These are phyloP conservation scores for Setipinna tenuifilis DNA, from an alignment of 2,797 vertebrate species.

Conservation along the genomic window DNA sequence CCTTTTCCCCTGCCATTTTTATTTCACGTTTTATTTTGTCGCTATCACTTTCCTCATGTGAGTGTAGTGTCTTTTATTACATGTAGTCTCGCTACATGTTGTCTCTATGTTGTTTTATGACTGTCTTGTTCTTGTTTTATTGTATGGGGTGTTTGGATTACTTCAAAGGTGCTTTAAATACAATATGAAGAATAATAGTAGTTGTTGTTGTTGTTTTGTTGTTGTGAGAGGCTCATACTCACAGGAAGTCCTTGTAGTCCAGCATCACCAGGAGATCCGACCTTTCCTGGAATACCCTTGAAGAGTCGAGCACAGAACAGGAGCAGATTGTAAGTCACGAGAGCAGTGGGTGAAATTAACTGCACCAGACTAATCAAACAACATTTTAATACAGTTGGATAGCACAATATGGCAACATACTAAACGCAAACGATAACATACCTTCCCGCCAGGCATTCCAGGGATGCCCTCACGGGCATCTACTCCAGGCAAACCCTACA, in stretches of 20 bases:
- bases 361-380: constrained; percentile 23
- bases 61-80: too few species aligned
- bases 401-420: not conserved
- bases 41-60: too few species aligned
- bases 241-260: constrained; percentile 90
- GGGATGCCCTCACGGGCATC: constrained; percentile 92
- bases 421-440: constrained; percentile 53
- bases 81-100: too few species aligned
- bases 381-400: not conserved
- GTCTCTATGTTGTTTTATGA: too few species aligned
- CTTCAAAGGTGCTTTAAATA: too few species aligned
- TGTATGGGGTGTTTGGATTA: too few species aligned
- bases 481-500: constrained; percentile 87
- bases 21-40: too few species aligned
- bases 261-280: constrained; percentile 86
- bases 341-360: constrained; percentile 22
- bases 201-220: not conserved
- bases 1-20: too few species aligned
- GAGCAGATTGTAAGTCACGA: not conserved
- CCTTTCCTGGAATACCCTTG: constrained; percentile 90
- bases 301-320: constrained; percentile 33
- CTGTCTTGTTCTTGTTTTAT: too few species aligned
- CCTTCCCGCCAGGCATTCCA: constrained; percentile 89
- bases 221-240: constrained; percentile 64
- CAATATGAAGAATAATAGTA: too few species aligned